A percentile compares a stretch with the other conserved stretches of the same genome.
phyloP scores from a whole-genome alignment of 2,113 vertebrate genomes.

The Eulemur macaco region DNA sequence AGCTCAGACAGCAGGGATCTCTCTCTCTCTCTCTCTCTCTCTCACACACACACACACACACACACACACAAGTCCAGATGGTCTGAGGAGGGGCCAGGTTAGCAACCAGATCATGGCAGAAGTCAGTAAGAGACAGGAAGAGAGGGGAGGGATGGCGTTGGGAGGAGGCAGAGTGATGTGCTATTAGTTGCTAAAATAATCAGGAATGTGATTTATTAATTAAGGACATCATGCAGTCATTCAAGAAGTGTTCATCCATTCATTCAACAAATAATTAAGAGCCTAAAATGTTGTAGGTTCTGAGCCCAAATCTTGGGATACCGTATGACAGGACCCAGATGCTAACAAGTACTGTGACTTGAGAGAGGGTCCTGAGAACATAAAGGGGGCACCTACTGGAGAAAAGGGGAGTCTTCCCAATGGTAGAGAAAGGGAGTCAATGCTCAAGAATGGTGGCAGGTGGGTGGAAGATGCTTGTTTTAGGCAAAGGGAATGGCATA shows the following conservation, averaged over 20 bases:
- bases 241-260: background rate
- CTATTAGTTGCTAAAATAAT: background rate
- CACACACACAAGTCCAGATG: background rate
- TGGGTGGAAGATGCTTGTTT: background rate
- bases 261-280: background rate
- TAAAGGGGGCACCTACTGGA: background rate
- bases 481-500: background rate
- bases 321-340: background rate
- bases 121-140: background rate
- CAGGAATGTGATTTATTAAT: background rate
- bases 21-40: no score
- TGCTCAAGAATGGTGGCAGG: background rate
- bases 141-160: background rate
- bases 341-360: background rate
- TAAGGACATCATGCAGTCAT: background rate
- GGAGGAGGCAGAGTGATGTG: background rate
- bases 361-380: background rate
- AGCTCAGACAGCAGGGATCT: background rate
- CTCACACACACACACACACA: no score
- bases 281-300: background rate
- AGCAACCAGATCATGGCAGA: background rate
- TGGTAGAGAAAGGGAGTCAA: background rate
- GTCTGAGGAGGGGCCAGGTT: background rate
- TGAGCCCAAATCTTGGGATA: background rate
- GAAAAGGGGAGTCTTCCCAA: background rate